Conservation (phyloP, 2,888 invertebrate genomes). For the Proisotoma minuta region DNA sequence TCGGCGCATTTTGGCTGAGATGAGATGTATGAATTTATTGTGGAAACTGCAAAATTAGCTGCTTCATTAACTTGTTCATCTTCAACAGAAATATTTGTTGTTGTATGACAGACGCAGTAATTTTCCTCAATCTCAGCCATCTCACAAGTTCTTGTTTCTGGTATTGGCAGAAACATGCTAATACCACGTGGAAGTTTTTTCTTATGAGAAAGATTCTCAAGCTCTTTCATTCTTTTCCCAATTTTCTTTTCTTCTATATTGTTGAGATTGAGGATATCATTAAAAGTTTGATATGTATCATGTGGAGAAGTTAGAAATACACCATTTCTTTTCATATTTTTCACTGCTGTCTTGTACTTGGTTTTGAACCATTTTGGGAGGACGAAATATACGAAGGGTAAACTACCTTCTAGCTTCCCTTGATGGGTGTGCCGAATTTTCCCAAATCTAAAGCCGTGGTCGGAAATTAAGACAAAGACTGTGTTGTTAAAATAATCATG, state of each 20-base stretch:
- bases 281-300: conserved; percentile 41
- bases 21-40: conserved; percentile 62
- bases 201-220: no score
- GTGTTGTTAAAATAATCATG: conserved; percentile 62
- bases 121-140: not conserved
- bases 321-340: conserved; percentile 28
- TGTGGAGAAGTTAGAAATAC: conserved; percentile 29
- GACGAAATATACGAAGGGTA: conserved; percentile 71
- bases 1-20: conserved; percentile 59
- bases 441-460: conserved; percentile 80
- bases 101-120: not conserved
- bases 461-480: conserved; percentile 69
- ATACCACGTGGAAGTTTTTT: conserved; percentile 13
- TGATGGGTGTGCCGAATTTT: conserved; percentile 76
- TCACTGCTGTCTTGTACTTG: conserved; percentile 54
- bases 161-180: not conserved
- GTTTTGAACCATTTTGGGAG: conserved; percentile 68
- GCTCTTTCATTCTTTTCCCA: not conserved
- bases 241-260: not conserved
- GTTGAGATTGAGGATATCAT: conserved; percentile 20
- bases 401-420: conserved; percentile 70
- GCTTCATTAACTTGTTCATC: not conserved
- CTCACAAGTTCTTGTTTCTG: not conserved
- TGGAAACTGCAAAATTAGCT: conserved; percentile 57
- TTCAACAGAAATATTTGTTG: not conserved